Percentiles rank a stretch among this genome's conserved stretches.
Evolutionary conservation across 2,797 vertebrate genomes (phyloP).

Genomic region (Naso thynnoides): DNA sequence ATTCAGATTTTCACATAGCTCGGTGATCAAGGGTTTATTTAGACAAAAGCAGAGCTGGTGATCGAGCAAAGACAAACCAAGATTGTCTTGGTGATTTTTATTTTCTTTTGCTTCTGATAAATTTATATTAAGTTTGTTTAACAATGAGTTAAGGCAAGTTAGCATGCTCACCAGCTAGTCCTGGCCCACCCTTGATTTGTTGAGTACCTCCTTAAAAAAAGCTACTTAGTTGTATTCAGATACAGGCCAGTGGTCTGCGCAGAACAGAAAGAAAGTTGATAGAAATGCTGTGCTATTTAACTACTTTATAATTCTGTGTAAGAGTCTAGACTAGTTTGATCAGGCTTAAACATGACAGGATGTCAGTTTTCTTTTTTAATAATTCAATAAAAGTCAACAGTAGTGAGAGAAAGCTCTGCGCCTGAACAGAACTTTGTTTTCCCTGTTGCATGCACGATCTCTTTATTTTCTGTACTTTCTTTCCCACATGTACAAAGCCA

Average conservation of each 20-base stretch:
- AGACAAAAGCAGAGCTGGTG: no score
- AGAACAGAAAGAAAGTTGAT: constrained; percentile 37
- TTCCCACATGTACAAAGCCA: constrained; percentile 18
- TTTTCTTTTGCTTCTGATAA: no score
- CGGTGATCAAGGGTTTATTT: no score
- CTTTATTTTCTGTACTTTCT: constrained; percentile 35
- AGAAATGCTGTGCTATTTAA: constrained; percentile 65
- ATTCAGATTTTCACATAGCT: no score
- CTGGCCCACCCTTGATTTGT: no score
- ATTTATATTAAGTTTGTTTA: no score
- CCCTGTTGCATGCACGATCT: constrained; percentile 41
- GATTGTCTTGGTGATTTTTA: no score
- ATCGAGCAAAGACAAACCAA: no score
- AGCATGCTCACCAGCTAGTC: no score
- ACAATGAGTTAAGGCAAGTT: no score
- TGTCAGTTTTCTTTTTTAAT: constrained; percentile 66
- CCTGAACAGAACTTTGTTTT: constrained; percentile 50
- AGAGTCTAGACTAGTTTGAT: constrained; percentile 64
- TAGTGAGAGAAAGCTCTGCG: constrained; percentile 58
- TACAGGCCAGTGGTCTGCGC: constrained; percentile 24
- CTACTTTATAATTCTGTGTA: constrained; percentile 49
- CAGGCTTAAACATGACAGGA: constrained; percentile 64
- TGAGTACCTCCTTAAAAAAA: no score
- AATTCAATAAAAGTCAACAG: constrained; percentile 71
- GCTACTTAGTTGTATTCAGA: constrained; percentile 11